Percentiles rank a stretch among this genome's conserved stretches.
phyloP scores from a whole-genome alignment of 2,113 vertebrate species.

The Piaya cayana region DNA sequence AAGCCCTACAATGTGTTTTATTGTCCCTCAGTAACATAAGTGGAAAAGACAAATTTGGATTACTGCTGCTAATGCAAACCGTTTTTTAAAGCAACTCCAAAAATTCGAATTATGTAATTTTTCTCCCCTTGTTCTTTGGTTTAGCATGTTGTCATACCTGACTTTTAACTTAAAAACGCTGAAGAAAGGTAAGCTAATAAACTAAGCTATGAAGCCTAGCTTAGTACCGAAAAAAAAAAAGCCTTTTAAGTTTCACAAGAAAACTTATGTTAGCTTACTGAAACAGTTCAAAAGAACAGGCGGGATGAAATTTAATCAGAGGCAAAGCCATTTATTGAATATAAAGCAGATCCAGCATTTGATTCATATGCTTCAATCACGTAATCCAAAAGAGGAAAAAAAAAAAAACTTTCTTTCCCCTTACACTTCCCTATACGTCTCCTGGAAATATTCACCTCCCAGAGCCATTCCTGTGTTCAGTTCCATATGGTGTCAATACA shows the following conservation, averaged over 20 bases:
- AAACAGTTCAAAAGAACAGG: neutral
- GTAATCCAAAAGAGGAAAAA: neutral
- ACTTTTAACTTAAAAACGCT: neutral
- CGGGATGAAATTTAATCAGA: neutral
- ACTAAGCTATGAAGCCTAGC: neutral
- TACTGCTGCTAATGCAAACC: neutral
- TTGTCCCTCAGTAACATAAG: conserved; percentile 54
- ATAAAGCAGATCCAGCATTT: neutral
- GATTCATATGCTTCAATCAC: neutral
- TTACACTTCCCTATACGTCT: conserved; percentile 11
- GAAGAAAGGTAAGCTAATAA: neutral
- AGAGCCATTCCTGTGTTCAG: conserved; percentile 31
- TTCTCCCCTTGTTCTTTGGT: neutral
- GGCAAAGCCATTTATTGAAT: neutral
- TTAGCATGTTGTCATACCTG: neutral
- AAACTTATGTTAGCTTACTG: neutral
- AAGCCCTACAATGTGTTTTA: conserved; percentile 65
- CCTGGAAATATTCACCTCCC: conserved; percentile 32
- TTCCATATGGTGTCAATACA: conserved; percentile 78
- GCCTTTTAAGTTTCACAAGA: neutral
- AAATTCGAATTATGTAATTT: neutral
- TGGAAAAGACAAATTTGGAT: conserved; percentile 65
- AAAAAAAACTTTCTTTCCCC: neutral
- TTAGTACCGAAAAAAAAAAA: neutral
- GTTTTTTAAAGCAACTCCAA: conserved; percentile 43